phyloP scores from a whole-genome alignment of 2,797 vertebrate genomes.

The Graptemys geographica region DNA sequence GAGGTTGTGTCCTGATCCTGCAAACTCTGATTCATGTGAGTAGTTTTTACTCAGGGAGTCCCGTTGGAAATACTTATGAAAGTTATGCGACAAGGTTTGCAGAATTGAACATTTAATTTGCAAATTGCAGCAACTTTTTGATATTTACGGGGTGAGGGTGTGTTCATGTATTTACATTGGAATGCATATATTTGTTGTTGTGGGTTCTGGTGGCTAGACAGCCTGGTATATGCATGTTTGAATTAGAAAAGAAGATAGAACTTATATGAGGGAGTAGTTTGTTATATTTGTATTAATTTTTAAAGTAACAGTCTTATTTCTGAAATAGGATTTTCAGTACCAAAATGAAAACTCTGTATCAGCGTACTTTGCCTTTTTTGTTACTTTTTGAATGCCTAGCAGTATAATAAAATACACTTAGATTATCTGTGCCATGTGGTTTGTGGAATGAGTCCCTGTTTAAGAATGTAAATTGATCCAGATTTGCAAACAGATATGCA shows the following conservation, averaged over 20 bases:
- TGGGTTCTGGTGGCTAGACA: neutral
- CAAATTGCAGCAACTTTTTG: neutral
- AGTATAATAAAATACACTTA: neutral
- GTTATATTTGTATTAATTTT: neutral
- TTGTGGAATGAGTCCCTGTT: neutral
- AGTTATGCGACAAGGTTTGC: neutral
- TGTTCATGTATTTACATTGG: neutral
- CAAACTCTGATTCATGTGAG: neutral
- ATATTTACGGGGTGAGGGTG: too few relatives aligned
- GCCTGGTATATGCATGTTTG: neutral
- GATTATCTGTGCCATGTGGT: neutral
- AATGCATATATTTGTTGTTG: neutral
- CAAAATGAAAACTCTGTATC: neutral
- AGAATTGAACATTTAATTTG: neutral
- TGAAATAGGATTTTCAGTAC: neutral
- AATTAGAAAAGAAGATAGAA: neutral
- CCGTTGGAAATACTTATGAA: neutral
- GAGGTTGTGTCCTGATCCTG: too few relatives aligned
- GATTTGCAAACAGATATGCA: neutral
- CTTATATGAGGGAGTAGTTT: neutral
- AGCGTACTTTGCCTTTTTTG: neutral
- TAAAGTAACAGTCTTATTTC: neutral
- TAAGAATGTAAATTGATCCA: neutral
- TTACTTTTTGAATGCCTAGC: neutral
- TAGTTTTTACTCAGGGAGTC: neutral